These are phyloP conservation scores for Falco peregrinus DNA, from an alignment of 2,797 vertebrate genomes.

Conservation along the genomic window DNA sequence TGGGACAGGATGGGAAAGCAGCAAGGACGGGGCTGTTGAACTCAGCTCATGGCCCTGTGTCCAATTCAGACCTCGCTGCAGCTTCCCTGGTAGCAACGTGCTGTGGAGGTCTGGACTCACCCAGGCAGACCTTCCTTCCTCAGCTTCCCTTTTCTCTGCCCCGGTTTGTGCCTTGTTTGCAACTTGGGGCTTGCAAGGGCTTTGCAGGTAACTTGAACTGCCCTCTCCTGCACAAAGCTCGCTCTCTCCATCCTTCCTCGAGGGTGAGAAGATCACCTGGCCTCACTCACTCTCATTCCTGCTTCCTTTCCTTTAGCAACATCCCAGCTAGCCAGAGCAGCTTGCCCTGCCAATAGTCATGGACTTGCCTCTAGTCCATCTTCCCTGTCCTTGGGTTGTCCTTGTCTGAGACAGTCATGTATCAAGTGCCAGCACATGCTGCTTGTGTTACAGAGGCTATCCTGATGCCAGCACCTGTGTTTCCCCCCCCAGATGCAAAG, in stretches of 20 bases:
- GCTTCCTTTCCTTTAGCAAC: neutral
- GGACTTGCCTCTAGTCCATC: neutral
- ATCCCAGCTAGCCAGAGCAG: neutral
- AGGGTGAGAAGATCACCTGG: neutral
- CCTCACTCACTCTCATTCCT: neutral
- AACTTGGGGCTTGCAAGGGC: neutral
- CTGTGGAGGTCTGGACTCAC: neutral
- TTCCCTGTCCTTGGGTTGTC: neutral
- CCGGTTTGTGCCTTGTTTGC: neutral
- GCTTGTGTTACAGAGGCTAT: neutral
- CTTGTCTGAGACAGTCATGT: neutral
- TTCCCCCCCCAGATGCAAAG: slow-evolving; percentile 77
- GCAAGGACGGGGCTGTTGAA: rapidly evolving
- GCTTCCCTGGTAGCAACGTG: neutral
- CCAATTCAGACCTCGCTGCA: neutral
- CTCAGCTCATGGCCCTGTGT: rapidly evolving
- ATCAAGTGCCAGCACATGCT: neutral
- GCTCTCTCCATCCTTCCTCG: neutral
- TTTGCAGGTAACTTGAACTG: neutral
- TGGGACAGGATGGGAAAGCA: neutral
- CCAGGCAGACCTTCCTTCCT: neutral
- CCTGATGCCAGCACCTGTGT: neutral
- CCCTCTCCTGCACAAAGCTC: neutral
- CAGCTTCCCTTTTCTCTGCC: neutral
- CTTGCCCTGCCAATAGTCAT: neutral